Evolutionary conservation across 2,888 invertebrate species (phyloP).

Genomic region (Salpingus planirostris): DNA sequence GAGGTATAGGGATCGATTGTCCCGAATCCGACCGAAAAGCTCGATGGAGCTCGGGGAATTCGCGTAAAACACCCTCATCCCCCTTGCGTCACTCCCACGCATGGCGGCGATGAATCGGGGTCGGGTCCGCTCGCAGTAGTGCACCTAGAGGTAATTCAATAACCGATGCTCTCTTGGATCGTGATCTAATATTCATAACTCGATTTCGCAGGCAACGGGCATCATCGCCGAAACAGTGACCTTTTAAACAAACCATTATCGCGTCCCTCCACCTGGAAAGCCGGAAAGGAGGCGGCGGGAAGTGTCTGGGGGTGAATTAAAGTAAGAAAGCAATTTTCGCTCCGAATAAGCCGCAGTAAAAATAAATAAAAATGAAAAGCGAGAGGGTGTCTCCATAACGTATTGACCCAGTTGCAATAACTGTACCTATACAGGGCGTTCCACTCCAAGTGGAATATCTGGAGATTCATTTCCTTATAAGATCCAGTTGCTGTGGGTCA

Average conservation of each 20-base stretch:
- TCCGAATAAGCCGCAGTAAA: conserved; percentile 15
- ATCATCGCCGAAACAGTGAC: neutral
- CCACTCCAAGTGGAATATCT: no score
- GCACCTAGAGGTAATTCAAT: conserved; percentile 1
- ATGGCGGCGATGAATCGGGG: no score
- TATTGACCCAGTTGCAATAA: conserved; percentile 16
- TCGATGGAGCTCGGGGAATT: no score
- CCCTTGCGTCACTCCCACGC: no score
- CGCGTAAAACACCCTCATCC: no score
- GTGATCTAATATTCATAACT: neutral
- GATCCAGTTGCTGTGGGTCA: no score
- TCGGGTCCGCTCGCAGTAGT: no score
- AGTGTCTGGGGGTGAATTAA: neutral
- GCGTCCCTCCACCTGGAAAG: neutral
- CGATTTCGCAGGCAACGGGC: neutral
- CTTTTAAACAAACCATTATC: neutral
- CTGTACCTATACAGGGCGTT: no score
- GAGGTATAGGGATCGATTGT: no score
- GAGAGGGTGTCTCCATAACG: conserved; percentile 12
- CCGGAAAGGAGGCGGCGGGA: neutral
- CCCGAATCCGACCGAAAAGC: no score
- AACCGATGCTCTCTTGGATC: neutral
- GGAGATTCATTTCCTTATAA: no score
- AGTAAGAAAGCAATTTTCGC: conserved; percentile 12
- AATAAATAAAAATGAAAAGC: conserved; percentile 16